Conservation (phyloP, 2,888 invertebrate genomes). For the Tenthredo mesomela region DNA sequence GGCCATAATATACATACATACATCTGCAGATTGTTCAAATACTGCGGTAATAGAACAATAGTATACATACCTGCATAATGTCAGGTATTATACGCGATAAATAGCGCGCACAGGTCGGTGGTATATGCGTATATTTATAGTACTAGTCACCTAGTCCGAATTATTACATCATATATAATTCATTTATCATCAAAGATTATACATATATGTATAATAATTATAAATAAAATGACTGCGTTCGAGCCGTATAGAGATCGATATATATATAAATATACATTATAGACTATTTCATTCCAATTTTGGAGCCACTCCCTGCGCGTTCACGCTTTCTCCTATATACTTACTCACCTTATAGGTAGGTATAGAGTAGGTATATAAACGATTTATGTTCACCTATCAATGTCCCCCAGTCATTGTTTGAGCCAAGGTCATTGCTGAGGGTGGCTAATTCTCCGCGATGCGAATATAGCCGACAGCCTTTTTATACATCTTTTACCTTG, state of each 20-base stretch:
- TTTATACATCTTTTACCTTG: neutral
- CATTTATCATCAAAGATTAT: neutral
- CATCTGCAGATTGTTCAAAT: neutral
- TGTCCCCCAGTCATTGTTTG: slow-evolving; percentile 38
- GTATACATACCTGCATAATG: neutral
- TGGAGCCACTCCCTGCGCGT: slow-evolving; percentile 18
- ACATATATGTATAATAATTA: neutral
- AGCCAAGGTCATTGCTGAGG: slow-evolving; percentile 36
- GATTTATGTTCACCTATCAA: slow-evolving; percentile 41
- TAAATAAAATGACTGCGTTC: neutral
- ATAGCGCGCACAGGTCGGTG: neutral
- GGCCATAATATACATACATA: neutral
- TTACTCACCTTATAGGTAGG: neutral
- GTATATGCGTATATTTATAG: neutral
- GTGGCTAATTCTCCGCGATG: slow-evolving; percentile 28
- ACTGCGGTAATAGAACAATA: neutral
- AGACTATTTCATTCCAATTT: neutral
- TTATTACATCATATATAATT: neutral
- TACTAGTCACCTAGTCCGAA: slow-evolving; percentile 18
- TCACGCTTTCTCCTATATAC: slow-evolving; percentile 29
- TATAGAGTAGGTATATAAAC: neutral
- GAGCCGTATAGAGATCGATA: neutral
- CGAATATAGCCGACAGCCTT: slow-evolving; percentile 2
- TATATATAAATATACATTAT: neutral
- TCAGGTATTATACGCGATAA: neutral